Percentiles rank a stretch among this genome's conserved stretches.
These are phyloP conservation scores for Barypeithes pellucidus DNA, from an alignment of 2,888 invertebrate genomes.

Conservation along the genomic window DNA sequence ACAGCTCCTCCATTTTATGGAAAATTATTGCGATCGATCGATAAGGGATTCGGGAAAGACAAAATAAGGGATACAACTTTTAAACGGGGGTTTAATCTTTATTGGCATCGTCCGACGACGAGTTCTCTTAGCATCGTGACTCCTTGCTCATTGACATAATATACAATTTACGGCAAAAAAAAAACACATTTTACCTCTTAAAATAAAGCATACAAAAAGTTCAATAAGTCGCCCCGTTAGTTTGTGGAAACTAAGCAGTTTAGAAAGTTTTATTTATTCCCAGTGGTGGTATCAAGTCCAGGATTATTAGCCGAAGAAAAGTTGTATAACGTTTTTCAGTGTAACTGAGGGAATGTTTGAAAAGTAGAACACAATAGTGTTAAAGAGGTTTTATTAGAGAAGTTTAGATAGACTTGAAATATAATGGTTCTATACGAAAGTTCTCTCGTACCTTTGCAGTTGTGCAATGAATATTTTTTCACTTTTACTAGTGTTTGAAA, in stretches of 20 bases:
- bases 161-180: too few species aligned
- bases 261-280: constrained; percentile 21
- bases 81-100: too few species aligned
- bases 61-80: too few species aligned
- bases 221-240: too few species aligned
- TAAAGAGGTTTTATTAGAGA: constrained; percentile 21
- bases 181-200: too few species aligned
- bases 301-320: constrained; percentile 26
- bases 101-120: too few species aligned
- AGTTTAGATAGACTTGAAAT: constrained; percentile 13
- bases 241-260: constrained; percentile 18
- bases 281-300: constrained; percentile 10
- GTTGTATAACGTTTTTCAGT: constrained; percentile 22
- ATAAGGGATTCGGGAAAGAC: too few species aligned
- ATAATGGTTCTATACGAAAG: background rate
- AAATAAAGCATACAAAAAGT: too few species aligned
- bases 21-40: background rate
- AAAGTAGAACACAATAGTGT: constrained; percentile 25
- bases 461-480: background rate
- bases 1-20: background rate
- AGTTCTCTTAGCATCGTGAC: too few species aligned
- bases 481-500: background rate
- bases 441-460: background rate
- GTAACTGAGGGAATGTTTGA: constrained; percentile 1
- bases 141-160: too few species aligned